Evolutionary conservation across 2,113 vertebrate species (phyloP).

Genomic region (Poeciliopsis occidentalis): DNA sequence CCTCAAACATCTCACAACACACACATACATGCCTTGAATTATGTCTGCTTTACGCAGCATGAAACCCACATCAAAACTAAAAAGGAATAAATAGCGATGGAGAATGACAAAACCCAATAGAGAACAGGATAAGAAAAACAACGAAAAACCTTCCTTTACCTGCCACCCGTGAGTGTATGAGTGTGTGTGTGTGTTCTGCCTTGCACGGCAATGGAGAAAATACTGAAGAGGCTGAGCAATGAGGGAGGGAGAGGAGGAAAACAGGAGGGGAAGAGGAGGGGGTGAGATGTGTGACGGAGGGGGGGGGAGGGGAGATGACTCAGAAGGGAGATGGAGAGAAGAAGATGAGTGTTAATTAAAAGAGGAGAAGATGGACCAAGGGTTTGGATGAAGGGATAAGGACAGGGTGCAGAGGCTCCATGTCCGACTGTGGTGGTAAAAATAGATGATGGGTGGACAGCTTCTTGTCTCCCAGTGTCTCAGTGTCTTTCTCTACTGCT

Average conservation of each 20-base stretch:
- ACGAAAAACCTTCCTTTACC: constrained; percentile 68
- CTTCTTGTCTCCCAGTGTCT: constrained; percentile 15
- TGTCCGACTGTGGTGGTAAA: constrained; percentile 45
- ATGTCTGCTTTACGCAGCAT: not conserved
- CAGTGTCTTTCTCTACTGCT: constrained; percentile 35
- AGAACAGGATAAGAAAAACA: constrained; percentile 33
- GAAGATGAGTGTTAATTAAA: constrained; percentile 69
- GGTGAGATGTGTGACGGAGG: constrained; percentile 55
- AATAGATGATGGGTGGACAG: constrained; percentile 51
- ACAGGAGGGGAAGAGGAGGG: constrained; percentile 48
- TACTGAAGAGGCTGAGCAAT: constrained; percentile 56
- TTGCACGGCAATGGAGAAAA: constrained; percentile 62
- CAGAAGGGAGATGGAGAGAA: constrained; percentile 71
- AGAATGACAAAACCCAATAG: constrained; percentile 7
- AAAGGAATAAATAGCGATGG: constrained; percentile 1
- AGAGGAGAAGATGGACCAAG: constrained; percentile 52
- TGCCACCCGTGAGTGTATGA: constrained; percentile 60
- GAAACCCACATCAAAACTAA: constrained; percentile 1
- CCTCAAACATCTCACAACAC: constrained; percentile 8
- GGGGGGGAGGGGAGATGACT: constrained; percentile 77
- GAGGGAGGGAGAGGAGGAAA: constrained; percentile 37
- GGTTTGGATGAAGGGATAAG: constrained; percentile 55
- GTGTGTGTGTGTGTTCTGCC: constrained; percentile 57
- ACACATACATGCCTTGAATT: constrained; percentile 32
- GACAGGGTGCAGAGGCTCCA: constrained; percentile 45